These are phyloP conservation scores for Uloborus diversus DNA, from an alignment of 1,140 invertebrate species.

Conservation along the genomic window DNA sequence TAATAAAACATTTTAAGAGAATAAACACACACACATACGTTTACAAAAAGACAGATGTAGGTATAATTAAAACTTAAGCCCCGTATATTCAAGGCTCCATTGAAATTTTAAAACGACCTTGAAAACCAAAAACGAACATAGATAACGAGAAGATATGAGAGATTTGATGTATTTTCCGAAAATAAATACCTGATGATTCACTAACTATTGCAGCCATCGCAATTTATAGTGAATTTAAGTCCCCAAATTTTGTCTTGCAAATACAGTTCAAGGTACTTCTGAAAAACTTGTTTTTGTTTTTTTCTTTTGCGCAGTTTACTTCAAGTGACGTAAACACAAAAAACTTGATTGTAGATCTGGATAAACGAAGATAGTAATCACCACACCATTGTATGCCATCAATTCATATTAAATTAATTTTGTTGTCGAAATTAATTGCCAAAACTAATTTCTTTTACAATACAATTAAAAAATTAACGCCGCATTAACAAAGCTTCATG, in stretches of 20 bases:
- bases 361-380: no score
- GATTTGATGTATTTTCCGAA: background rate
- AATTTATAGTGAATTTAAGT: background rate
- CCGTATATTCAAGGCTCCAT: background rate
- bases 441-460: no score
- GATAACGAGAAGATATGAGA: background rate
- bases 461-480: no score
- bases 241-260: background rate
- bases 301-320: no score
- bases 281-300: no score
- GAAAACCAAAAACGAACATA: background rate
- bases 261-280: no score
- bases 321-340: no score
- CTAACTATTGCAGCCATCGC: conserved; percentile 43
- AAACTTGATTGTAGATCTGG: no score
- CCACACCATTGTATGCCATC: no score
- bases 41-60: background rate
- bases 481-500: no score
- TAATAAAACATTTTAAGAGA: background rate
- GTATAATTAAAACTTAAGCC: background rate
- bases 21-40: background rate
- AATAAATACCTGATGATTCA: conserved; percentile 42
- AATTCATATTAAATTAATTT: no score
- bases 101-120: background rate
- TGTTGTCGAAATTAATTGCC: no score